Percentiles rank a stretch among this genome's conserved stretches.
Conservation (phyloP, 2,888 invertebrate species). For the Entomobrya multifasciata region DNA sequence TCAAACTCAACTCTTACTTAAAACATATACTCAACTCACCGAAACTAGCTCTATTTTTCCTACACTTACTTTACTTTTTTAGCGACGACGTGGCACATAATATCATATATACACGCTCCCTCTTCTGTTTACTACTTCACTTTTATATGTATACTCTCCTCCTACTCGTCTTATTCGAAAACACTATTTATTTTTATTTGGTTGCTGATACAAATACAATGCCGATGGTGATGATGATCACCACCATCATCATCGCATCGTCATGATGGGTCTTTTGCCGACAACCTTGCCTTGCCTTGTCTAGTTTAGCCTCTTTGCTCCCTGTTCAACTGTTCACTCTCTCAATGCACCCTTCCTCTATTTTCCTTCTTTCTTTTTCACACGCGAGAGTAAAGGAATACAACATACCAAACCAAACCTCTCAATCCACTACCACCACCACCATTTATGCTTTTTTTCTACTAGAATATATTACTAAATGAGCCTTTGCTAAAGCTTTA, state of each 20-base stretch:
- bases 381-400: background rate
- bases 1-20: no score
- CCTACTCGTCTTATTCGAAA: no score
- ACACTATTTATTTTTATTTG: background rate
- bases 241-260: background rate
- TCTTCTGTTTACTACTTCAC: background rate
- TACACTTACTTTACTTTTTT: background rate
- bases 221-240: background rate
- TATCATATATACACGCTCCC: conserved; percentile 9
- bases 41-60: background rate
- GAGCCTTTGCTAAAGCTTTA: background rate
- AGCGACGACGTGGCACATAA: conserved; percentile 38
- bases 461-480: background rate
- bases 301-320: conserved; percentile 2
- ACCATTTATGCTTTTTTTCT: background rate
- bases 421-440: background rate
- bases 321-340: background rate
- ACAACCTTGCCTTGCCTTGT: conserved; percentile 56
- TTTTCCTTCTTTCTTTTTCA: background rate
- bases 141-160: background rate
- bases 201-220: background rate
- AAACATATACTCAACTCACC: no score
- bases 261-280: conserved; percentile 28
- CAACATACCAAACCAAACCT: background rate
- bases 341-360: conserved; percentile 1